phyloP scores from a whole-genome alignment of 1,140 invertebrate genomes.

The Heliconius hermathena region DNA sequence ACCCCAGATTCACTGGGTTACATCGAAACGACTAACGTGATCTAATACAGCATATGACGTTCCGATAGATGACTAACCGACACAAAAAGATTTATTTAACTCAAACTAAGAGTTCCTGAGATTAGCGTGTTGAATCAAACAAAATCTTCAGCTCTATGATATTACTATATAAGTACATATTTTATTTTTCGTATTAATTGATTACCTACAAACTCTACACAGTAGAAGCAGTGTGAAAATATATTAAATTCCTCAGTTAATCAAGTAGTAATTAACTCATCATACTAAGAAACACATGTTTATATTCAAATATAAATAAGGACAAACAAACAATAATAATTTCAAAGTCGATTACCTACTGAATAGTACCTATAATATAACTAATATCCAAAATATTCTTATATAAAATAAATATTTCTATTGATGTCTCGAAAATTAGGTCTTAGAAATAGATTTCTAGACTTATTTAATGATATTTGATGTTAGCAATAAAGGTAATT shows the following conservation, averaged over 20 bases:
- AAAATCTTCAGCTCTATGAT: no score
- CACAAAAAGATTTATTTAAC: no score
- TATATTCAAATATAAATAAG: not conserved
- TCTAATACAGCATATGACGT: no score
- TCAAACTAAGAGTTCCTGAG: no score
- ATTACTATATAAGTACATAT: no score
- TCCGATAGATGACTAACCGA: no score
- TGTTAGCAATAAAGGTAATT: conserved; percentile 25
- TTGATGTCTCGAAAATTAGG: not conserved
- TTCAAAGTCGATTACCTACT: not conserved
- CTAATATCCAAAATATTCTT: not conserved
- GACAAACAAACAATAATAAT: not conserved
- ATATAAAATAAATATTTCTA: not conserved
- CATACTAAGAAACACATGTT: not conserved
- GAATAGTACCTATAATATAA: no score
- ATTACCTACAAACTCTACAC: not conserved
- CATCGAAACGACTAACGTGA: no score
- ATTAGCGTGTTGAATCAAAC: no score
- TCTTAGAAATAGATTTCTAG: conserved; percentile 7
- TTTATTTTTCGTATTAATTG: no score
- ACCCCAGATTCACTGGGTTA: no score
- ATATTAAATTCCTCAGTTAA: not conserved
- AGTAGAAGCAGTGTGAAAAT: no score
- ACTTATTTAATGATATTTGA: conserved; percentile 32
- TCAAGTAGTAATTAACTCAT: not conserved